Base-by-base conservation (phyloP, 2,113 vertebrate species). In the Onychostruthus taczanowskii region DNA sequence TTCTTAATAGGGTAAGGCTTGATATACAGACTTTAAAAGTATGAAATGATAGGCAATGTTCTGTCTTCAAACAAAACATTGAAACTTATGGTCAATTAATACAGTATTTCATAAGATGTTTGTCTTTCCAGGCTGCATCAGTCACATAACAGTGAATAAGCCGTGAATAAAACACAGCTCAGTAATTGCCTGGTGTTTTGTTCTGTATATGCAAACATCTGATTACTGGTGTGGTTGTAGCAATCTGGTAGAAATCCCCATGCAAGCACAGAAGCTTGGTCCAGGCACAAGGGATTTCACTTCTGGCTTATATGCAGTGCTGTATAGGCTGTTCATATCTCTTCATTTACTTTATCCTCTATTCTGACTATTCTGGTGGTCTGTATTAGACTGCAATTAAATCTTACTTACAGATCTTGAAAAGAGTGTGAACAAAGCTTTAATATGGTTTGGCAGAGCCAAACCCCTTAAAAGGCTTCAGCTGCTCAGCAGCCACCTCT, bases 61-160 rank as follows among this genome's bases (percentile, higher is more conserved):
- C 61, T 82, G 64, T 86, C 70, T 88, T 91, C 73, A 90, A 95
- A 69, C 55, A 88, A 82, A 82, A 74, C n/a, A 53, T 74, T 85
- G 46, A 89, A 80, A 79, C 21, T 61, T 13, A 1, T 26, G 76
- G 41, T 79, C 89, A 67, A 7, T 91, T 74, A 78, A 22, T 66
- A 67, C 8, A 55, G 13, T n/a, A 56, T 84, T 91, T 90, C 56
- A 85, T 72, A 73, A 90, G 78, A n/a, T 43, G 27, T 66, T 77
- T 84, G 80, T 61, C 69, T 85, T 91, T 87, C 53, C 39, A 47
- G 89, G 61, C 76, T 91, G 63, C n/a, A 75, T 46, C 49, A 37
- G 19, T 58, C 68, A 62, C 9, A 7, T 37, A 85, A 61, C 20
- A 76, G 50, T 19, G 50, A 80, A 47, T 27, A 58, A 92, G 66